phyloP scores from a whole-genome alignment of 2,113 vertebrate genomes.

The Leucosticte australis region DNA sequence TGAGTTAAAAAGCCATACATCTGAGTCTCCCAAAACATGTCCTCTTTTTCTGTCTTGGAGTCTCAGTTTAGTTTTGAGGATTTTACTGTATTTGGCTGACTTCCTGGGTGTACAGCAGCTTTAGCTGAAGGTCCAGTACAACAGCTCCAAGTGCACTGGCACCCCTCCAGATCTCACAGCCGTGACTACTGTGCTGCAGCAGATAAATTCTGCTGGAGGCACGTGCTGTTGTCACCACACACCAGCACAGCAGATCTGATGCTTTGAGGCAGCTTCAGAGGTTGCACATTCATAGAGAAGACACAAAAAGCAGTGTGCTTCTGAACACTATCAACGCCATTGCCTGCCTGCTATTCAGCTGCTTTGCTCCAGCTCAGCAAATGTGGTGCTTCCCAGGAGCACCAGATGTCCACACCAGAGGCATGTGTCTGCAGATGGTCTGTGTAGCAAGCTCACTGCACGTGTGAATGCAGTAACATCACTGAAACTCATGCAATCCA shows the following conservation, averaged over 20 bases:
- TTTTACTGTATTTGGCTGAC: background rate
- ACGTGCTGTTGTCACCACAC: background rate
- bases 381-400: background rate
- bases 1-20: background rate
- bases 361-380: background rate
- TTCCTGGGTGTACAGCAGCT: background rate
- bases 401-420: background rate
- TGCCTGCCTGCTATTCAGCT: background rate
- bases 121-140: background rate
- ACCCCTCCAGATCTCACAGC: background rate
- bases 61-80: background rate
- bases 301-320: background rate
- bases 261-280: constrained; percentile 1
- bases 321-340: background rate
- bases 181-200: constrained; percentile 26
- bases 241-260: background rate
- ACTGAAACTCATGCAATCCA: background rate
- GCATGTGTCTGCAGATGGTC: background rate
- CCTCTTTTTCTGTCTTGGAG: background rate
- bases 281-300: background rate
- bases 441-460: background rate
- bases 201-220: constrained; percentile 26
- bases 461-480: background rate
- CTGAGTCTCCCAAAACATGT: background rate
- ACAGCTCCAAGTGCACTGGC: constrained; percentile 24